These are phyloP conservation scores for Cephus spinipes DNA, from an alignment of 2,888 invertebrate genomes.

Conservation along the genomic window DNA sequence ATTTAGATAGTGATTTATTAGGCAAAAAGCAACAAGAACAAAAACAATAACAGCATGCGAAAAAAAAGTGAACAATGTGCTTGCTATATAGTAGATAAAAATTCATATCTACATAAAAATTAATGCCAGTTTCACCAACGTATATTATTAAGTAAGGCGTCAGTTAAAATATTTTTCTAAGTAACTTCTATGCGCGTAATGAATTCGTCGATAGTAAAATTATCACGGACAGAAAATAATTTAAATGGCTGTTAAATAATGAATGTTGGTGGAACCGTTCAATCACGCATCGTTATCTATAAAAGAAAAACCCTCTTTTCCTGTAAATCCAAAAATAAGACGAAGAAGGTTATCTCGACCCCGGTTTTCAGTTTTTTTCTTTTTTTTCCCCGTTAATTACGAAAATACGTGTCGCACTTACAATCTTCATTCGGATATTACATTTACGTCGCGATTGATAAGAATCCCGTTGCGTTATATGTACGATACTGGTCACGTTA, in stretches of 20 bases:
- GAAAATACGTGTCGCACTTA: not conserved
- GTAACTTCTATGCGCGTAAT: not conserved
- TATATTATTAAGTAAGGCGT: slow-evolving; percentile 6
- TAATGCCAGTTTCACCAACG: slow-evolving; percentile 7
- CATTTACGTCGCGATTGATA: not conserved
- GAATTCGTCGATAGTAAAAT: slow-evolving; percentile 7
- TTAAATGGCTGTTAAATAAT: slow-evolving; percentile 9
- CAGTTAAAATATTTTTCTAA: slow-evolving; percentile 10
- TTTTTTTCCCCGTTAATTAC: not conserved
- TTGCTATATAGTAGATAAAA: not conserved
- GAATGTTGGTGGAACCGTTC: slow-evolving; percentile 6
- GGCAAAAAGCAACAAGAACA: not conserved
- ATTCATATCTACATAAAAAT: slow-evolving; percentile 5
- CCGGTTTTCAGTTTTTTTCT: not conserved
- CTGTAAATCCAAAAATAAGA: not conserved
- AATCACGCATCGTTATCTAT: not conserved
- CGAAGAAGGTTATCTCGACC: not conserved
- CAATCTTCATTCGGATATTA: not conserved
- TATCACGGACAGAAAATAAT: slow-evolving; percentile 1
- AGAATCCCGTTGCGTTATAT: not conserved
- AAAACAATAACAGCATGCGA: not conserved
- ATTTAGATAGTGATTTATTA: slow-evolving; percentile 6
- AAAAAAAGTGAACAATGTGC: slow-evolving; percentile 4
- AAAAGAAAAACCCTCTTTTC: not conserved
- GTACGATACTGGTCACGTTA: not conserved